Evolutionary conservation across 2,888 invertebrate species (phyloP), one percentile per base, ranked within the genome.

Genomic region (Homarus gammarus): DNA sequence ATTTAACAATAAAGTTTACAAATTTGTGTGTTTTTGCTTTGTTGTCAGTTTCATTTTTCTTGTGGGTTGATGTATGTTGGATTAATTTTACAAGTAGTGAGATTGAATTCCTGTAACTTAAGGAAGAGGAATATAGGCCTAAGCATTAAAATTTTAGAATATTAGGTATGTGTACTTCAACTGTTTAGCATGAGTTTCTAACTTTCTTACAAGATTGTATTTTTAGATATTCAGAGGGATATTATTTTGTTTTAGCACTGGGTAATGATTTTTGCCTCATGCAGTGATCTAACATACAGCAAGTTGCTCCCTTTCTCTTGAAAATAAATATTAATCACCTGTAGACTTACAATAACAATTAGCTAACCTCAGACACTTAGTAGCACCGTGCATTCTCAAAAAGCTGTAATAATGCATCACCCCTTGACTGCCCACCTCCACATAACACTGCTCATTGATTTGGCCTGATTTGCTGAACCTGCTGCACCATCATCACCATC

Each of bases 401-500:
- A 27, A 64, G 22, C 64, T 64, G 64, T 64, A 64, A 64, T 64
- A 64, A 64, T 64, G 64, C 64, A 64, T 64, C 64, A 64, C 27
- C 27, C 27, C 27, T 64, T 27, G 27, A 64, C 27, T 64, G 12
- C 68, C 44, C 70, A 68, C 64, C 31, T 44, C 44, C 31, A 79
- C 36, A 40, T 44, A 64, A 68, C 44, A 49, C 64, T 82, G 40
- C 82, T 82, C n/a, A 81, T 61, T 81, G 36, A 81, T 81, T 81
- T 75, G 75, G 79, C 44, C 82, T 68, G 70, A 70, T 68, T 68
- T 70, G 64, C 40, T 44, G n/a, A 68, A 38, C 70, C 44, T 82
- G 68, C 82, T 49, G 70, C 82, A 82, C 82, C 75, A 75, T 27
- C 73, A 75, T 40, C 79, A 56, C 79, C 70, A 82, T 31, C 70